Percentiles rank a stretch among this genome's conserved stretches.
Conservation (phyloP, 2,797 vertebrate genomes). For the Apogon hyalosoma region DNA sequence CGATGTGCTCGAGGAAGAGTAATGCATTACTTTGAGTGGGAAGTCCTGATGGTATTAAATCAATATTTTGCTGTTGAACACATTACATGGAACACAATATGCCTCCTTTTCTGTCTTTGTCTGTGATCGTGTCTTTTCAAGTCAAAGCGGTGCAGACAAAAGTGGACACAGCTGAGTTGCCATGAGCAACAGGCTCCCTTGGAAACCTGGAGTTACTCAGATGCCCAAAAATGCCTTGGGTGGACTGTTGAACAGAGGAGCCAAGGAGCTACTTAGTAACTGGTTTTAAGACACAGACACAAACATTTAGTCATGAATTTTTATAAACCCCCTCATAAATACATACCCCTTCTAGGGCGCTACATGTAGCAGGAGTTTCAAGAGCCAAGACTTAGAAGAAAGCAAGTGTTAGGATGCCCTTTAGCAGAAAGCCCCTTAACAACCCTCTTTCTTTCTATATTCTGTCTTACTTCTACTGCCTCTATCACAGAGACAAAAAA, state of each 20-base stretch:
- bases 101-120: constrained; percentile 16
- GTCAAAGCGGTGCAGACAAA: constrained; percentile 36
- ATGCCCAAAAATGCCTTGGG: constrained; percentile 40
- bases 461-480: constrained; percentile 25
- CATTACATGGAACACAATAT: constrained; percentile 7
- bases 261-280: constrained; percentile 37
- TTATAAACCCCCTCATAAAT: constrained; percentile 26
- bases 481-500: constrained; percentile 18
- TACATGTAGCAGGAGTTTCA: constrained; percentile 17
- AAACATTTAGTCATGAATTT: constrained; percentile 19
- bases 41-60: constrained; percentile 35
- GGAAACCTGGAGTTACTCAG: constrained; percentile 50
- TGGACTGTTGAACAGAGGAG: constrained; percentile 37
- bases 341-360: background rate
- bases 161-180: constrained; percentile 62
- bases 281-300: constrained; percentile 31
- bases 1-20: constrained; percentile 21
- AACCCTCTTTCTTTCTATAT: constrained; percentile 10
- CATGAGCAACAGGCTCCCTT: constrained; percentile 54
- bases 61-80: constrained; percentile 38
- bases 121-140: constrained; percentile 43
- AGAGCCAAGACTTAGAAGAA: constrained; percentile 43
- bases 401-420: constrained; percentile 36
- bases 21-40: constrained; percentile 34
- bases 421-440: constrained; percentile 49